phyloP scores from a whole-genome alignment of 2,888 invertebrate species.

The Embidobia sp. region DNA sequence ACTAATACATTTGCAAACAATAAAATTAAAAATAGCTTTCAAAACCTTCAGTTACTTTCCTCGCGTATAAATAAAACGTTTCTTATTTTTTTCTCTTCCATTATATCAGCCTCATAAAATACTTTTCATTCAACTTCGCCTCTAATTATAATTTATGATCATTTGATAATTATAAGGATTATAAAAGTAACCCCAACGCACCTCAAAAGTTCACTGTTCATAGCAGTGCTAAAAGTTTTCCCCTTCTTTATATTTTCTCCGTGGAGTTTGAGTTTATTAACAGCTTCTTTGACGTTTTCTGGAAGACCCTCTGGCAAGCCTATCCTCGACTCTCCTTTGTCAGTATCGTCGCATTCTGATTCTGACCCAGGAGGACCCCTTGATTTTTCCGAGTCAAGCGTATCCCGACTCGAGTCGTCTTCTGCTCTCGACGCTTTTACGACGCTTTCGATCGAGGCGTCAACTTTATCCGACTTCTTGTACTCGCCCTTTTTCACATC shows the following conservation, averaged over 20 bases:
- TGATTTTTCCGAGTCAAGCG: slow-evolving; percentile 79
- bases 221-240: slow-evolving; percentile 83
- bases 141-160: too few relatives aligned
- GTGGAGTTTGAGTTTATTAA: slow-evolving; percentile 80
- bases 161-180: too few relatives aligned
- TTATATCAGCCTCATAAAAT: too few relatives aligned
- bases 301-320: slow-evolving; percentile 81
- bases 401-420: slow-evolving; percentile 79
- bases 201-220: slow-evolving; percentile 83
- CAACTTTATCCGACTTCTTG: slow-evolving; percentile 77
- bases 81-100: too few relatives aligned
- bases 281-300: slow-evolving; percentile 80
- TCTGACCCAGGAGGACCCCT: slow-evolving; percentile 73
- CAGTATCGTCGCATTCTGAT: slow-evolving; percentile 77
- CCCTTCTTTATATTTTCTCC: slow-evolving; percentile 79
- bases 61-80: too few relatives aligned
- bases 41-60: too few relatives aligned
- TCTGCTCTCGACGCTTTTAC: slow-evolving; percentile 81
- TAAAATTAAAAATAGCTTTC: too few relatives aligned
- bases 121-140: too few relatives aligned
- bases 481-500: slow-evolving; percentile 68
- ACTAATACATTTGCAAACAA: too few relatives aligned
- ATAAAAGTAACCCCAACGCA: slow-evolving; percentile 74
- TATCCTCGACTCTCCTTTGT: slow-evolving; percentile 76
- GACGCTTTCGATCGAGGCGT: slow-evolving; percentile 84